A percentile compares a stretch with the other conserved stretches of the same genome.
Conservation (phyloP, 1,140 invertebrate species). For the Tetragnatha versicolor region DNA sequence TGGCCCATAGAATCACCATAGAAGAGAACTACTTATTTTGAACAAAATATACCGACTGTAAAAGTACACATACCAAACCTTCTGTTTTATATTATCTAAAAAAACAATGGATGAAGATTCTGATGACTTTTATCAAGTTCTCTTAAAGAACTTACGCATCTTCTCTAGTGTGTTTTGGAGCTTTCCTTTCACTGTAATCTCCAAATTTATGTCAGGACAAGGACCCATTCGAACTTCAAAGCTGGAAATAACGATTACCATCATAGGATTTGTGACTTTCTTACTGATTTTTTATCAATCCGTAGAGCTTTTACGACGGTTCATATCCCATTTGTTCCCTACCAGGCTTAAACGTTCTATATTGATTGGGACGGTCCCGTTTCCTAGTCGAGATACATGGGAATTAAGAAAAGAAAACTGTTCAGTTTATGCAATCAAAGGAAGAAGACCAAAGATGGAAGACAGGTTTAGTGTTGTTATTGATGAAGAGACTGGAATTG, state of each 20-base stretch:
- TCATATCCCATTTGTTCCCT: neutral
- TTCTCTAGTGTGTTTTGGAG: slow-evolving; percentile 42
- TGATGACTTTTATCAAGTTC: slow-evolving; percentile 31
- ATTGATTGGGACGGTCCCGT: slow-evolving; percentile 2
- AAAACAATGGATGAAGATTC: slow-evolving; percentile 47
- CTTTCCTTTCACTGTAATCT: slow-evolving; percentile 30
- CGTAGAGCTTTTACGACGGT: slow-evolving; percentile 8
- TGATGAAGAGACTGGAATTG: slow-evolving; percentile 73
- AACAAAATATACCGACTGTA: too few relatives aligned
- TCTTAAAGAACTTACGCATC: slow-evolving; percentile 18
- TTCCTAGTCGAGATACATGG: slow-evolving; percentile 21
- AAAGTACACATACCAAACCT: too few relatives aligned
- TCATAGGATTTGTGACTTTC: slow-evolving; percentile 13
- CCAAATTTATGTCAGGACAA: slow-evolving; percentile 6
- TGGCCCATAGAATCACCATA: too few relatives aligned
- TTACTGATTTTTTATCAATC: slow-evolving; percentile 23
- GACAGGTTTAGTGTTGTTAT: slow-evolving; percentile 85
- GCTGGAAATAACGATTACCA: slow-evolving; percentile 25
- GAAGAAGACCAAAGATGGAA: slow-evolving; percentile 88
- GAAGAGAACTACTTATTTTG: too few relatives aligned
- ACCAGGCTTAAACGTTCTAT: neutral
- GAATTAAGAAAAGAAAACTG: slow-evolving; percentile 76
- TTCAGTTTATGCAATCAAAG: slow-evolving; percentile 88
- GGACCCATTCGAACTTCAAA: slow-evolving; percentile 15
- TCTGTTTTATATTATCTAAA: too few relatives aligned